These are phyloP conservation scores for Hepsetus odoe DNA, from an alignment of 2,113 vertebrate genomes.

Conservation along the genomic window DNA sequence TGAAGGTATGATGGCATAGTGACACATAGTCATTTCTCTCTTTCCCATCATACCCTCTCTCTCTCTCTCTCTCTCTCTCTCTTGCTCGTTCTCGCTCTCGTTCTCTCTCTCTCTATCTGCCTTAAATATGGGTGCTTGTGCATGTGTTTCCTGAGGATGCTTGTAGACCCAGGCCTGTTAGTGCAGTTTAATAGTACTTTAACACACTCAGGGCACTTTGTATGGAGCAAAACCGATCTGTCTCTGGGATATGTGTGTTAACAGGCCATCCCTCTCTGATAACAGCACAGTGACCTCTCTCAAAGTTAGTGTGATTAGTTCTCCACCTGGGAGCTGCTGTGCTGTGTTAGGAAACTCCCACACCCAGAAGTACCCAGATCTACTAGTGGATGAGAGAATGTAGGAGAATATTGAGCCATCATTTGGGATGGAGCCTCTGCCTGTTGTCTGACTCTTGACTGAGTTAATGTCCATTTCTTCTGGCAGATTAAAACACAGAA, in stretches of 20 bases:
- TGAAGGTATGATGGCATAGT: slow-evolving; percentile 82
- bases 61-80: not conserved
- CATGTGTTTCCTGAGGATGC: slow-evolving; percentile 29
- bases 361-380: not conserved
- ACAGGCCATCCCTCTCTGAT: slow-evolving; percentile 17
- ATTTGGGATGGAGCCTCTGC: not conserved
- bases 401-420: not conserved
- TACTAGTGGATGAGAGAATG: not conserved
- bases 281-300: slow-evolving; percentile 9
- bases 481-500: not conserved
- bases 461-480: not conserved
- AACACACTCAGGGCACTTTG: not conserved
- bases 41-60: not conserved
- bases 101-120: not conserved
- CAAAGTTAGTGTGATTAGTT: not conserved
- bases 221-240: not conserved
- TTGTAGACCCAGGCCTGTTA: slow-evolving; percentile 24
- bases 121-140: not conserved
- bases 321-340: slow-evolving; percentile 34
- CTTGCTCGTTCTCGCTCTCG: not conserved
- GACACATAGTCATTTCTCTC: not conserved
- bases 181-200: not conserved
- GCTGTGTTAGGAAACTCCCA: slow-evolving; percentile 1
- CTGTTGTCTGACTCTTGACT: not conserved
- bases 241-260: slow-evolving; percentile 8